phyloP scores from a whole-genome alignment of 2,888 invertebrate species.

The Mycalesis mineus region DNA sequence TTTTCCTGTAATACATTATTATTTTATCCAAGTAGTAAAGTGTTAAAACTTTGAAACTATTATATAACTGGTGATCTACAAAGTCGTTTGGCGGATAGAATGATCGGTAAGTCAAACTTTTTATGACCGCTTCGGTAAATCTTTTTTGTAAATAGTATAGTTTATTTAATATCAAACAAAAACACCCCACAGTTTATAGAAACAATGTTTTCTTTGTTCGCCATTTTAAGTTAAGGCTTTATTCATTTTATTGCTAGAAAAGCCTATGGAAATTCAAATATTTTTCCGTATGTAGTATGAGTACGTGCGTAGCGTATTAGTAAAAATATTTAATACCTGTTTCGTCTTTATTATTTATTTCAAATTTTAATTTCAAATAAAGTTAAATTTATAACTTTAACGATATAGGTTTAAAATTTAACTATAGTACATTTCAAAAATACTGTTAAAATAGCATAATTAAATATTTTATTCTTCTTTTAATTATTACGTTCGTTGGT shows the following conservation, averaged over 20 bases:
- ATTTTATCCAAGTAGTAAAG: conserved; percentile 12
- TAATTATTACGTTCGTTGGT: too few relatives aligned
- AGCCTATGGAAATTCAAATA: too few relatives aligned
- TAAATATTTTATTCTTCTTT: too few relatives aligned
- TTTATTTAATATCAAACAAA: background rate
- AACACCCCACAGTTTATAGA: background rate
- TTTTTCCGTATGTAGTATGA: too few relatives aligned
- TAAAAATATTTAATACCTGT: too few relatives aligned
- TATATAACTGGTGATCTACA: conserved; percentile 50
- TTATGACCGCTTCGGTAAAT: conserved; percentile 5
- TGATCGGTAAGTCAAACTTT: conserved; percentile 64
- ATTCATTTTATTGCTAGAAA: background rate
- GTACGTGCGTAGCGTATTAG: too few relatives aligned
- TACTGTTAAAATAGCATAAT: too few relatives aligned
- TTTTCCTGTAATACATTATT: background rate
- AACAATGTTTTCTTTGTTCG: background rate
- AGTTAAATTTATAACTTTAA: too few relatives aligned
- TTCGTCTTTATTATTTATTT: too few relatives aligned
- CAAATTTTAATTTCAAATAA: too few relatives aligned
- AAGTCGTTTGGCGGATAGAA: conserved; percentile 51
- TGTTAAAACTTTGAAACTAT: conserved; percentile 60
- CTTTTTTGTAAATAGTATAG: background rate
- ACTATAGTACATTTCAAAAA: too few relatives aligned
- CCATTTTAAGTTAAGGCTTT: background rate
- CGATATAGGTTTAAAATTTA: too few relatives aligned